A percentile compares a stretch with the other conserved stretches of the same genome.
Evolutionary conservation across 1,140 invertebrate genomes (phyloP).

Genomic region (Bombyx mori): ASM3026992v2 NC_085124.1:9412501-9413000

Average conservation of each 20-base stretch:
- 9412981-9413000: conserved; percentile 55
- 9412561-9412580: conserved; percentile 5
- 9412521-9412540: conserved; percentile 10
- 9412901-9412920: no score
- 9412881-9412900: no score
- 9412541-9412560: conserved; percentile 17
- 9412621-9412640: neutral
- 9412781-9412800: neutral
- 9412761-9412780: neutral
- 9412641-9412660: neutral
- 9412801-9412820: conserved; percentile 13
- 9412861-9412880: no score
- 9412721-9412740: no score
- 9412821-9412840: conserved; percentile 27
- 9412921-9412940: neutral
- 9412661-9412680: neutral
- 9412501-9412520: no score
- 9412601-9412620: conserved; percentile 4
- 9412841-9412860: no score
- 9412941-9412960: conserved; percentile 54
- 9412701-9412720: no score
- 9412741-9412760: no score
- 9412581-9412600: conserved; percentile 12
- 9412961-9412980: conserved; percentile 72
- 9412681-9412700: no score